Conservation (phyloP, 1,140 invertebrate species). For the Maniola jurtina region DNA sequence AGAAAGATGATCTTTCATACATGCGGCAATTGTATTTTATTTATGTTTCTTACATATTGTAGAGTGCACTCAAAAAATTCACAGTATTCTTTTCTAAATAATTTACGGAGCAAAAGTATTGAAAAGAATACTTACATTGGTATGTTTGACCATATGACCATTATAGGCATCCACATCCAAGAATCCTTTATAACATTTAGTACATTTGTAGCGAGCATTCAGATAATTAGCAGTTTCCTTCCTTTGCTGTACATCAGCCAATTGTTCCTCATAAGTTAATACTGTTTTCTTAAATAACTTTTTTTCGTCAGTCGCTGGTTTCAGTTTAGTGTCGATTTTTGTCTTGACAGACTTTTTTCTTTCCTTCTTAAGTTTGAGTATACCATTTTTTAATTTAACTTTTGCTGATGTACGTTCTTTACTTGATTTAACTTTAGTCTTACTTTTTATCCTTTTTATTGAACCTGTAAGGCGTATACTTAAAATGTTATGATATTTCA, state of each 20-base stretch:
- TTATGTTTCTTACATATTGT: too few species aligned
- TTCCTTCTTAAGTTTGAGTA: not conserved
- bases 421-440: not conserved
- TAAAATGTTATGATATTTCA: too few species aligned
- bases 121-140: not conserved
- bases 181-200: conserved; percentile 1
- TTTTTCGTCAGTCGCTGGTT: not conserved
- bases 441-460: not conserved
- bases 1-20: too few species aligned
- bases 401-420: not conserved
- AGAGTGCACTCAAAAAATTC: too few species aligned
- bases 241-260: not conserved
- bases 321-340: not conserved
- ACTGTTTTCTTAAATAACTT: not conserved
- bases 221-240: not conserved
- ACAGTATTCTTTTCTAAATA: too few species aligned
- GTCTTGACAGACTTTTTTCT: not conserved
- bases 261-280: not conserved
- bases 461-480: not conserved
- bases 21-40: too few species aligned
- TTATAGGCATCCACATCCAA: not conserved
- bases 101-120: too few species aligned
- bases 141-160: not conserved
- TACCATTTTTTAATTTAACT: conserved; percentile 3
- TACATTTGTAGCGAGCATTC: not conserved